Evolutionary conservation across 2,888 invertebrate species (phyloP).

Genomic region (Nomada fucata): DNA sequence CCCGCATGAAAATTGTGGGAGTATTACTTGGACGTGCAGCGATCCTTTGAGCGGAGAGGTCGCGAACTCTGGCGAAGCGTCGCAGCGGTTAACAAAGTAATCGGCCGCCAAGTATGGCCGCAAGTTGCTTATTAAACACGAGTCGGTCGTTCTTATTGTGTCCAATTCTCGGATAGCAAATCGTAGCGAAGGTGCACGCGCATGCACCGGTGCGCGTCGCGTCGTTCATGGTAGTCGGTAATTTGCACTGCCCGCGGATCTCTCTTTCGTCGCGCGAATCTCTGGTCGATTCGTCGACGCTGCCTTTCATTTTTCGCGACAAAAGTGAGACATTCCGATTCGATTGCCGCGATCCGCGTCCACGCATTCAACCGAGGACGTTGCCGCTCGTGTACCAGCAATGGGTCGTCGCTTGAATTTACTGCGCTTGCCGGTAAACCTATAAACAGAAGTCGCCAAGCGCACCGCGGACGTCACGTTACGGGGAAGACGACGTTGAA

Average conservation of each 20-base stretch:
- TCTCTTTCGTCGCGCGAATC: slow-evolving; percentile 52
- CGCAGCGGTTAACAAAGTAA: slow-evolving; percentile 54
- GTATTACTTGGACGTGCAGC: slow-evolving; percentile 1
- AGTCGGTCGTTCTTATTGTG: slow-evolving; percentile 71
- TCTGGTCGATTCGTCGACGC: slow-evolving; percentile 26
- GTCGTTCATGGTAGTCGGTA: slow-evolving; percentile 68
- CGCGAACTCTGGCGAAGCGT: slow-evolving; percentile 52
- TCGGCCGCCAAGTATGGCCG: slow-evolving; percentile 60
- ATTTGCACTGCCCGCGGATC: slow-evolving; percentile 66
- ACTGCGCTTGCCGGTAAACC: slow-evolving; percentile 61
- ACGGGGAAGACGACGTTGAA: slow-evolving; percentile 34
- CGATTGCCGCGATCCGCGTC: slow-evolving; percentile 55
- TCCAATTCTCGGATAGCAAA: slow-evolving; percentile 76
- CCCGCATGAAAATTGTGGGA: too few relatives aligned
- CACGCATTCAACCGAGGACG: slow-evolving; percentile 63
- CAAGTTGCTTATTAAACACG: slow-evolving; percentile 63
- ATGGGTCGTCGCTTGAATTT: slow-evolving; percentile 66
- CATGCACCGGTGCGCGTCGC: slow-evolving; percentile 58
- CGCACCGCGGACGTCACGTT: slow-evolving; percentile 33
- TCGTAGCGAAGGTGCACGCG: slow-evolving; percentile 68
- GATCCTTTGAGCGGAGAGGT: slow-evolving; percentile 28
- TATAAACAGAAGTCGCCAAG: slow-evolving; percentile 71
- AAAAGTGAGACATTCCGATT: slow-evolving; percentile 65
- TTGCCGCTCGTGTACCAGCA: slow-evolving; percentile 54
- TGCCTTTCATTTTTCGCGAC: slow-evolving; percentile 22